A percentile compares a stretch with the other conserved stretches of the same genome.
Conservation (phyloP, 2,888 invertebrate genomes). For the Andrena dorsata region DNA sequence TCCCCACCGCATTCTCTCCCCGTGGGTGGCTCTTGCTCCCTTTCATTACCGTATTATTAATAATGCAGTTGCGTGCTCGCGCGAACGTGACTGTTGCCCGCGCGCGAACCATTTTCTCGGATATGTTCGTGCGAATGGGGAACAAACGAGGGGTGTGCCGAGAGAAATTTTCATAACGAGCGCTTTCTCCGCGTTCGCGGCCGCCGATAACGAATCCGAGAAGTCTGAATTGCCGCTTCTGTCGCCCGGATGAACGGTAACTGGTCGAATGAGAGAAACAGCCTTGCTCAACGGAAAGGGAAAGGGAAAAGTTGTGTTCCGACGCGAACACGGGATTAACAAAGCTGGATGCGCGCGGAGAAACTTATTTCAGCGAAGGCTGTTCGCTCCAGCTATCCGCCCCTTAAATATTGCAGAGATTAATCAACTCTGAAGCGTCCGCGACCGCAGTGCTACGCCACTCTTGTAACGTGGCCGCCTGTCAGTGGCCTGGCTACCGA, state of each 20-base stretch:
- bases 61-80: slow-evolving; percentile 61
- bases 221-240: background rate
- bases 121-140: slow-evolving; percentile 20
- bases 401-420: slow-evolving; percentile 82
- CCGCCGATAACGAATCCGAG: slow-evolving; percentile 14
- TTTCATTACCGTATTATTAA: slow-evolving; percentile 48
- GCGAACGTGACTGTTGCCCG: slow-evolving; percentile 38
- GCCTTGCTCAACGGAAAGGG: too few species aligned
- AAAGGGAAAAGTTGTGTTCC: background rate
- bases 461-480: slow-evolving; percentile 43
- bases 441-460: slow-evolving; percentile 25
- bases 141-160: slow-evolving; percentile 14
- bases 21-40: slow-evolving; percentile 3
- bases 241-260: background rate
- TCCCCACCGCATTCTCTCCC: background rate
- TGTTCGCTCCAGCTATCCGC: slow-evolving; percentile 63
- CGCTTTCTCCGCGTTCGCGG: background rate
- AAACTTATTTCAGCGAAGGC: slow-evolving; percentile 55
- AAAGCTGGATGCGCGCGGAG: slow-evolving; percentile 55
- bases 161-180: slow-evolving; percentile 27
- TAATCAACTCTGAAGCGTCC: slow-evolving; percentile 76
- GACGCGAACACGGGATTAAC: slow-evolving; percentile 70
- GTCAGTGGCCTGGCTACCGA: slow-evolving; percentile 45
- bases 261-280: background rate
- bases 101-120: slow-evolving; percentile 27